phyloP scores from a whole-genome alignment of 1,140 invertebrate genomes.

The Drosophila tsacasi region DNA sequence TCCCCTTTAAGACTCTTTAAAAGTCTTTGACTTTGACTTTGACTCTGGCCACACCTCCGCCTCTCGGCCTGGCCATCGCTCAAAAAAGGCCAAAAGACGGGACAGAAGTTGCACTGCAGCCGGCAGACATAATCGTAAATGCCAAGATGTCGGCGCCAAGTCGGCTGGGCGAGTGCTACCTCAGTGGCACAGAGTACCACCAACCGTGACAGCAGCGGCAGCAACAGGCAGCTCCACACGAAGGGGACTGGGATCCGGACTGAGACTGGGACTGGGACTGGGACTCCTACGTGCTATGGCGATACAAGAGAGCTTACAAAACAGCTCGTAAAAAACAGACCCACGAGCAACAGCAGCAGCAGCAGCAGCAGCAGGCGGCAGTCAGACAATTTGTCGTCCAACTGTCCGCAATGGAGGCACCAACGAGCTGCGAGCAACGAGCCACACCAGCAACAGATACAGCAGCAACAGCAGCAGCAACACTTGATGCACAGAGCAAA shows the following conservation, averaged over 20 bases:
- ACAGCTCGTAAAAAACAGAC: slow-evolving; percentile 76
- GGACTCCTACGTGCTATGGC: slow-evolving; percentile 74
- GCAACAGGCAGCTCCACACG: slow-evolving; percentile 29
- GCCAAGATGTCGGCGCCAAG: slow-evolving; percentile 69
- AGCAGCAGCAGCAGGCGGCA: slow-evolving; percentile 40
- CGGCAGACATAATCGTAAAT: slow-evolving; percentile 60
- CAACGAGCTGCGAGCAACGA: slow-evolving; percentile 20
- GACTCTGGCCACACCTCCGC: slow-evolving; percentile 57
- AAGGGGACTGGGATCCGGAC: slow-evolving; percentile 19
- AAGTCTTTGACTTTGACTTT: slow-evolving; percentile 27
- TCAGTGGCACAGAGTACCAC: slow-evolving; percentile 69
- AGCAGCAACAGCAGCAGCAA: slow-evolving; percentile 36
- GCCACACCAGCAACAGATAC: slow-evolving; percentile 27
- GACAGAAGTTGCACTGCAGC: slow-evolving; percentile 15
- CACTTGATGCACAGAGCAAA: slow-evolving; percentile 33
- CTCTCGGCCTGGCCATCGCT: slow-evolving; percentile 45
- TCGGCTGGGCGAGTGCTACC: slow-evolving; percentile 70
- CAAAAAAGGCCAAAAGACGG: slow-evolving; percentile 35
- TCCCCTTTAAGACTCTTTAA: slow-evolving; percentile 30
- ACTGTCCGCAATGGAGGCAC: slow-evolving; percentile 62
- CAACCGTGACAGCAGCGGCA: slow-evolving; percentile 70
- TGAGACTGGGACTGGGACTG: not conserved
- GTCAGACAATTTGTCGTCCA: slow-evolving; percentile 79
- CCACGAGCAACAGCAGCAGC: slow-evolving; percentile 33
- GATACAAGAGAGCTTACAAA: slow-evolving; percentile 76